Evolutionary conservation across 2,113 vertebrate species (phyloP).

Genomic region (Psittacus erithacus): DNA sequence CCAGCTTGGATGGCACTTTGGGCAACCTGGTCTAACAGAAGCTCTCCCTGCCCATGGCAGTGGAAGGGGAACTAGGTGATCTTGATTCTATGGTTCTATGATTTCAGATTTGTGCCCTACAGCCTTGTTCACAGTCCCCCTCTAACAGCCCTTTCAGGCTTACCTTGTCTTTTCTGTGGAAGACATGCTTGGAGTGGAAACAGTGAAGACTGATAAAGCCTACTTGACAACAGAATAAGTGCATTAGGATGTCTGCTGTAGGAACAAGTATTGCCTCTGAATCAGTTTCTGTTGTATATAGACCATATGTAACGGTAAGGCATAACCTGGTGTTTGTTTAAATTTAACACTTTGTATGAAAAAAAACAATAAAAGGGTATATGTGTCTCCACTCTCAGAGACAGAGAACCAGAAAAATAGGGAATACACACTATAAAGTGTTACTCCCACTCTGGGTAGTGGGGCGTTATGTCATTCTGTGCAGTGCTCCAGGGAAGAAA

Average conservation of each 20-base stretch:
- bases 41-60: background rate
- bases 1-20: background rate
- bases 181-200: background rate
- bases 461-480: background rate
- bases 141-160: background rate
- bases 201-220: background rate
- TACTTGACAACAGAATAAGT: background rate
- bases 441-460: background rate
- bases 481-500: background rate
- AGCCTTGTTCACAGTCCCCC: background rate
- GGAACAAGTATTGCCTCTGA: background rate
- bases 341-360: background rate
- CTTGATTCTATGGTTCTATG: background rate
- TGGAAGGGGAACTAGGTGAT: background rate
- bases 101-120: background rate
- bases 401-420: background rate
- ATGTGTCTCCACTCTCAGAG: background rate
- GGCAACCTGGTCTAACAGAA: background rate
- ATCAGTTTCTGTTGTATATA: background rate
- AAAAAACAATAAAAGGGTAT: background rate
- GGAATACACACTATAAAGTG: background rate
- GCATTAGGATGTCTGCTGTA: background rate
- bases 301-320: background rate
- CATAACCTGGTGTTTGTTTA: background rate
- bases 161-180: background rate